phyloP scores from a whole-genome alignment of 1,140 invertebrate species.

The Panulirus ornatus region DNA sequence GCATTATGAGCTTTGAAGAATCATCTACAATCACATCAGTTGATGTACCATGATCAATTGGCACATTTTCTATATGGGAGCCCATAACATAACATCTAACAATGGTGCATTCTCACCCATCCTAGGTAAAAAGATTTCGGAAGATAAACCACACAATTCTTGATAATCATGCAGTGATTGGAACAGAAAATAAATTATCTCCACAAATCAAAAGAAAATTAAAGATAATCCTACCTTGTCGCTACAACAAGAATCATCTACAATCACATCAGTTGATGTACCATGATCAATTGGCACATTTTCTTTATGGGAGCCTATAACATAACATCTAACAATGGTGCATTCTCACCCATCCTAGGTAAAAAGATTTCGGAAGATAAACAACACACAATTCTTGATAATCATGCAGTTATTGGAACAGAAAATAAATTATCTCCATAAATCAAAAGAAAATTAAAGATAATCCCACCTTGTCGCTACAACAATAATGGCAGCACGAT shows the following conservation, averaged over 20 bases:
- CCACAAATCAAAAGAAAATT: not conserved
- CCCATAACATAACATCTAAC: no score
- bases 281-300: no score
- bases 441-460: not conserved
- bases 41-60: no score
- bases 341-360: no score
- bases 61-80: no score
- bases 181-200: not conserved
- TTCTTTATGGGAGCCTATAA: no score
- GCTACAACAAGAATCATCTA: no score
- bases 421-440: not conserved
- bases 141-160: not conserved
- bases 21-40: no score
- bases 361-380: not conserved
- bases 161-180: not conserved
- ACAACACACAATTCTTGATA: not conserved
- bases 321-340: no score
- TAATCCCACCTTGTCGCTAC: slow-evolving; percentile 58
- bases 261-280: no score
- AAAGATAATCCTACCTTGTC: slow-evolving; percentile 46
- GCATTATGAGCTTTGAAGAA: no score
- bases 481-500: slow-evolving; percentile 58
- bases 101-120: no score
- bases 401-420: not conserved
- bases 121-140: not conserved